A percentile compares a stretch with the other conserved stretches of the same genome.
These are phyloP conservation scores for Drosophila atripex DNA, from an alignment of 2,888 invertebrate species.

Conservation along the genomic window DNA sequence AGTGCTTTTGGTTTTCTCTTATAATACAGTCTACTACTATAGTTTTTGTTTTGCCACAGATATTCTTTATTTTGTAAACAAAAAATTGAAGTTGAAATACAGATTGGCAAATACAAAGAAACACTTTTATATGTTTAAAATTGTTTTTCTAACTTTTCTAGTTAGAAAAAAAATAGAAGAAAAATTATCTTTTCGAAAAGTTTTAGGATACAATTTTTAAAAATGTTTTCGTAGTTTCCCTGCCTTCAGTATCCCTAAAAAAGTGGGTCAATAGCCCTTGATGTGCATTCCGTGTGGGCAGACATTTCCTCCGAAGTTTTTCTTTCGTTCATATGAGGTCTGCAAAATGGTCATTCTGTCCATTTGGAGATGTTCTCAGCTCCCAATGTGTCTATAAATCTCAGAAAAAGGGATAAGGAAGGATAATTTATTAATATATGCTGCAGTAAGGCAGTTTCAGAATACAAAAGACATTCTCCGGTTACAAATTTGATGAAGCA, in stretches of 20 bases:
- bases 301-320: not conserved
- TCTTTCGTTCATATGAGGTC: not conserved
- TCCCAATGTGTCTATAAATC: slow-evolving; percentile 1
- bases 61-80: slow-evolving; percentile 7
- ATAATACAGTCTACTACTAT: not conserved
- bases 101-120: no score
- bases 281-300: not conserved
- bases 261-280: not conserved
- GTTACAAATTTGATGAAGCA: slow-evolving; percentile 6
- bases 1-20: not conserved
- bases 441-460: slow-evolving; percentile 2
- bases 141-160: no score
- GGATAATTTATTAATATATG: slow-evolving; percentile 7
- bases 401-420: slow-evolving; percentile 1
- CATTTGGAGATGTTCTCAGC: not conserved
- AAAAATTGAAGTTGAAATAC: not conserved
- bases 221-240: not conserved
- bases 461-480: slow-evolving; percentile 4
- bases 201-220: not conserved
- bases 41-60: not conserved
- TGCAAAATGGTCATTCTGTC: not conserved
- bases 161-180: no score
- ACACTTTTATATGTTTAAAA: no score
- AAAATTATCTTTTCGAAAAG: not conserved
- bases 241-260: not conserved